Conservation (phyloP, 2,888 invertebrate species). For the Buathra laborator region DNA sequence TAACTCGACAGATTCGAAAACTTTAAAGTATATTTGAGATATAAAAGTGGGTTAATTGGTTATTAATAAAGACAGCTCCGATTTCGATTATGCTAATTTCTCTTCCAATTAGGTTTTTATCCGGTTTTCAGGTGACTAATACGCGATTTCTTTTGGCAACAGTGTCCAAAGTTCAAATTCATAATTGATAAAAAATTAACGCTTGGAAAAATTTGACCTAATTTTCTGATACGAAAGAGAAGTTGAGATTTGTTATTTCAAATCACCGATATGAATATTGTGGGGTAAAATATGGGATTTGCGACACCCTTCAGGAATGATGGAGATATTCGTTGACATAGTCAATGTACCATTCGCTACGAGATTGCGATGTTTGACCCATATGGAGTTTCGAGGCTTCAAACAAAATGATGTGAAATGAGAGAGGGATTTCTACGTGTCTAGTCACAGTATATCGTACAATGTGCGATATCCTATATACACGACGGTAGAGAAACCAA, state of each 20-base stretch:
- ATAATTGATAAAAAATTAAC: not conserved
- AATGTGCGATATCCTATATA: slow-evolving; percentile 23
- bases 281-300: not conserved
- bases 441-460: slow-evolving; percentile 12
- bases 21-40: no score
- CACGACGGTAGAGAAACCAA: slow-evolving; percentile 21
- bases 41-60: no score
- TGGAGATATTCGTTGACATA: not conserved
- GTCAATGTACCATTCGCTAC: not conserved
- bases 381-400: not conserved
- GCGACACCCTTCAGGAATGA: not conserved
- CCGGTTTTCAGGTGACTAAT: no score
- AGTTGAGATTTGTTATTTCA: not conserved
- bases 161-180: no score
- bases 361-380: not conserved
- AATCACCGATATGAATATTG: not conserved
- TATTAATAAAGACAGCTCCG: no score
- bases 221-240: not conserved
- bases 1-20: no score
- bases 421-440: not conserved
- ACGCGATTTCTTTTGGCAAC: no score
- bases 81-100: no score
- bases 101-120: no score
- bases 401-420: slow-evolving; percentile 38
- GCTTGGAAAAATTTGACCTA: not conserved